Evolutionary conservation across 2,888 invertebrate species (phyloP), one percentile per base, ranked within the genome.

Genomic region (Penaeus monodon): DNA sequence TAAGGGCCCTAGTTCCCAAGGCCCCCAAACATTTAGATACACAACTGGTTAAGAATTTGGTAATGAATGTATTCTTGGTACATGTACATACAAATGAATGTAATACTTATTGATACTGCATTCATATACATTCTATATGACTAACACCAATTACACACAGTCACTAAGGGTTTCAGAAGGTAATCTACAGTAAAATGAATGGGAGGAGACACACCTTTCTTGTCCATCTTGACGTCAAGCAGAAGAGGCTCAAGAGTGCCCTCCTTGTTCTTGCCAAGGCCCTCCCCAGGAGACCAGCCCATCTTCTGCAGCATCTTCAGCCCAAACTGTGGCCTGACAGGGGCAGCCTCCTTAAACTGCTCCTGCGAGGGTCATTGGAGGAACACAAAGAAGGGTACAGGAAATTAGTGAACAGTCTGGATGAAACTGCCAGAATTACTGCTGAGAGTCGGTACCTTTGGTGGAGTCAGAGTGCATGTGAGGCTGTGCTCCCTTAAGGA

Each of bases 241-340:
- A 97, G 93, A 20, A 99, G 93, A 0, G 99, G 99, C 92, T 97
- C 97, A 33, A 97, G 93, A 0, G 96, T 94, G 0, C 99, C 99
- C 81, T 97, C 96, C 92, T 97, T 97, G 92, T 98, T 96, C 92
- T 98, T 98, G 66, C 99, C 99, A 82, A 99, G 94, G 49, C 99
- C 99, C 92, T 97, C 97, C 0, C 99, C 99, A 0, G 98, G 98
- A 90, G 95, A 95, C 99, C 99, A 99, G 76, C 99, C 99, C 99
- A 99, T 99, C 94, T 98, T 99, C 93, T 98, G 97, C 78, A 99
- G 94, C 89, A 99, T 94, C 91, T 96, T 96, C 97, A 98, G 97
- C 38, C 99, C 99, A 95, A 99, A 97, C 22, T 99, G 99, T 84
- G 98, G 96, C 80, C 95, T 96, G 2, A 99, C 96, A 0, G 98